Conservation (phyloP, 2,797 vertebrate species). For the Acanthurus leucopareius region DNA sequence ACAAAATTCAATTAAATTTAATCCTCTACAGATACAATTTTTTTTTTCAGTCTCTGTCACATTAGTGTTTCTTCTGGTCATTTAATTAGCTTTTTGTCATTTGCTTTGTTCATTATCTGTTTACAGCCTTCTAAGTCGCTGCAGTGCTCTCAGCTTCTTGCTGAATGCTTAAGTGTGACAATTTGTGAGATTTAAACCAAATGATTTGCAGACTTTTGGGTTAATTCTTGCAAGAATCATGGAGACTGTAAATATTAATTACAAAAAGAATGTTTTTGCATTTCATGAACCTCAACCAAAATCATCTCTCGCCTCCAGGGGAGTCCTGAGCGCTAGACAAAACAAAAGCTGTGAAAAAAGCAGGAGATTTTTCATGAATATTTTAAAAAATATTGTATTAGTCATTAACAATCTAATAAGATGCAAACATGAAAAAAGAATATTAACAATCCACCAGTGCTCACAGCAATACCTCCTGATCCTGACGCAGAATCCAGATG, state of each 20-base stretch:
- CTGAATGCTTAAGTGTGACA: background rate
- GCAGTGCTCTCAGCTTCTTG: background rate
- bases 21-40: background rate
- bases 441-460: background rate
- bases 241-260: conserved; percentile 6
- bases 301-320: background rate
- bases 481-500: conserved; percentile 17
- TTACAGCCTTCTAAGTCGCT: background rate
- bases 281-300: background rate
- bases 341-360: conserved; percentile 12
- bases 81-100: background rate
- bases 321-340: background rate
- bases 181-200: background rate
- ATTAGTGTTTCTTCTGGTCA: no score
- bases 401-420: conserved; percentile 18
- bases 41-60: background rate
- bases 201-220: background rate
- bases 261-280: conserved; percentile 1
- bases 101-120: background rate
- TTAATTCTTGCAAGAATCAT: background rate
- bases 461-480: conserved; percentile 7
- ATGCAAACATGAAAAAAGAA: conserved; percentile 2
- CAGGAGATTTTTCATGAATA: conserved; percentile 13
- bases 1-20: background rate
- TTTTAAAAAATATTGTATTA: background rate